phyloP scores from a whole-genome alignment of 1,140 invertebrate genomes.

The Aphaenogaster floridana region DNA sequence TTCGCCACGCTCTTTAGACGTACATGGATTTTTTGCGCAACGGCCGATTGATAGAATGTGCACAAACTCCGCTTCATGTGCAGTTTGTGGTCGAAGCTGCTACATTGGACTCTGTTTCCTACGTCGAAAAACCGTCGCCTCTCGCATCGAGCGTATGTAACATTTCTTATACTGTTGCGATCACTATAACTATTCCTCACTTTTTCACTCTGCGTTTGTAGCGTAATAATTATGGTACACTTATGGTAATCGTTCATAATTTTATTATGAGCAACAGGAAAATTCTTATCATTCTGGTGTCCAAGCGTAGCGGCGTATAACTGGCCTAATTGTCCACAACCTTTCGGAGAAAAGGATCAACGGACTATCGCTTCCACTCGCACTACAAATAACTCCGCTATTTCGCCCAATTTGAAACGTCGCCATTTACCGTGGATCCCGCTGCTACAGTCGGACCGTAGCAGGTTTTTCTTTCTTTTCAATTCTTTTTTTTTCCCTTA shows the following conservation, averaged over 20 bases:
- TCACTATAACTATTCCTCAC: slow-evolving; percentile 20
- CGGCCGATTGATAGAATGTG: slow-evolving; percentile 53
- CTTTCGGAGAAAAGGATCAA: slow-evolving; percentile 15
- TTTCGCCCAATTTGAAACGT: slow-evolving; percentile 23
- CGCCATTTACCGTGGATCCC: slow-evolving; percentile 3
- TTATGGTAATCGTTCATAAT: slow-evolving; percentile 3
- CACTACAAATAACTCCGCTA: slow-evolving; percentile 1
- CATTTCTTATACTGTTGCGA: slow-evolving; percentile 35
- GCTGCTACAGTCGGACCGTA: not conserved
- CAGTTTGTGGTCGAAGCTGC: slow-evolving; percentile 42
- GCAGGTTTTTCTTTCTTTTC: not conserved
- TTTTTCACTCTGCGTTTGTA: slow-evolving; percentile 10
- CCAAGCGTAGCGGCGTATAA: not conserved
- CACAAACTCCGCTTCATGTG: slow-evolving; percentile 40
- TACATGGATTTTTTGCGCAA: slow-evolving; percentile 50
- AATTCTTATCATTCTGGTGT: slow-evolving; percentile 4
- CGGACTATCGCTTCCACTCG: slow-evolving; percentile 4
- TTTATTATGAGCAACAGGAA: not conserved
- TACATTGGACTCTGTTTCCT: slow-evolving; percentile 30
- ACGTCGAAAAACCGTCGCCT: slow-evolving; percentile 35
- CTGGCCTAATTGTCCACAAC: slow-evolving; percentile 5
- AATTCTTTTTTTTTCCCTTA: slow-evolving; percentile 17
- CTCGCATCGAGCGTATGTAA: slow-evolving; percentile 39
- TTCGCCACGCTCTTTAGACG: slow-evolving; percentile 48
- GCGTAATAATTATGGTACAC: not conserved